Base-by-base conservation (phyloP, 30 jellyfish, hydroid and myxozoan species). In the Nemopilema nomurai region DNA sequence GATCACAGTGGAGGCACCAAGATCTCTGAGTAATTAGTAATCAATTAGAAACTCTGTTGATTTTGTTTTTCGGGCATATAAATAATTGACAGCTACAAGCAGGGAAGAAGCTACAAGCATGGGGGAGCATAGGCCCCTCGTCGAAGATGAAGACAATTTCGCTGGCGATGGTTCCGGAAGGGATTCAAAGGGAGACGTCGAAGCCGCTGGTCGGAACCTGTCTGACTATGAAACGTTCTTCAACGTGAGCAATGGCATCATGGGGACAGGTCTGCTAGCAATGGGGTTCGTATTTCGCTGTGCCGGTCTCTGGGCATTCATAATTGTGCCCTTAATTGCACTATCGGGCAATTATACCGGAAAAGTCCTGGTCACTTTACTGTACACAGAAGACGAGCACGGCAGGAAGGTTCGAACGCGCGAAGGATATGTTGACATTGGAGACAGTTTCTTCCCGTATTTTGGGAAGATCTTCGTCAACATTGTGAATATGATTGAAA, bases 261-360 rank as follows among this genome's bases (percentile, higher is more conserved):
- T 77, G 86, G 96, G 96, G 0, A 87, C 96, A 29, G 95, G 95
- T 8, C 23, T 86, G 69, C 89, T 86, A 1, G 89, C 95, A 4
- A 86, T 86, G 95, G 95, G 86, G 1, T 86, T 86, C 57, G 89
- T 78, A 1, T 86, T 86, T 76, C 89, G 95, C 29, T 78, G 85
- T 49, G 76, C 89, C n/a, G 95, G 95, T 0, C 67, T 86, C 17
- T 86, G 95, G 95, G 89, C 89, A 6, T 57, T 86, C 67, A 16
- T 86, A 8, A 49, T 86, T 18, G 85, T 86, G 8, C 89, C 95
- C 7, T 32, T 57, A 17, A 28, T 86, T 51, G 95, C 95, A 0
- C 1, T 86, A 6, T 33, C 86, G 4, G 89, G 86, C 29, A 86
- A 77, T 31, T 86, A 76, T 51, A 86, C 95, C 0, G 95, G 95